Conservation (phyloP, 2,797 vertebrate species). For the Lepilemur septentrionalis region DNA sequence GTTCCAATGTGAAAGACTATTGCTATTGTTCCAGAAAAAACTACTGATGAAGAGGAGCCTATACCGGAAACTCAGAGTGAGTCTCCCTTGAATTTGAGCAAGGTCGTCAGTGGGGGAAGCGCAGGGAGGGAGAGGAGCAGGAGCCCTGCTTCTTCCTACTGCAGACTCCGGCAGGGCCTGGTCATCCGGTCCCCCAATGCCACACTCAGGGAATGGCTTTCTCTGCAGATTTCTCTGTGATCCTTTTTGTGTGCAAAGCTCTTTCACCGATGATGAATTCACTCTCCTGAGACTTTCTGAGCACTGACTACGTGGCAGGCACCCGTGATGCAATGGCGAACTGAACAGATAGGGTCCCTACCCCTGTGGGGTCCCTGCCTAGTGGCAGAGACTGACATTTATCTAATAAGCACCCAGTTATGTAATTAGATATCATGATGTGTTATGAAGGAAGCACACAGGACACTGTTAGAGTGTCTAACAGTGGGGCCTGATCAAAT, state of each 20-base stretch:
- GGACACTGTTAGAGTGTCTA: background rate
- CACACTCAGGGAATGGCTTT: background rate
- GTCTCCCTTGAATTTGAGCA: background rate
- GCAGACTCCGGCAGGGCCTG: background rate
- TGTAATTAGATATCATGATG: background rate
- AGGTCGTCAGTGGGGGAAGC: background rate
- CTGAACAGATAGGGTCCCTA: background rate
- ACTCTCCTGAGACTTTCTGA: background rate
- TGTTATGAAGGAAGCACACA: background rate
- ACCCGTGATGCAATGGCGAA: background rate
- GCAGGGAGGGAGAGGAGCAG: background rate
- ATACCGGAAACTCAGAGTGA: background rate
- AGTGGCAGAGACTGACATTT: background rate
- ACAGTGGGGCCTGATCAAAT: background rate
- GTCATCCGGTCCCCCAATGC: background rate
- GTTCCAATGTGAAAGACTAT: background rate
- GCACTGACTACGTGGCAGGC: background rate
- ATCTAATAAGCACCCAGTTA: background rate
- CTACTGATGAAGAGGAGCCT: background rate
- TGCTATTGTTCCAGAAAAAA: background rate
- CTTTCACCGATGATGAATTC: background rate
- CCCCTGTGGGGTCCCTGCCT: background rate
- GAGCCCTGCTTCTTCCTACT: fast-evolving
- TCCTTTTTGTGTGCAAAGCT: background rate
- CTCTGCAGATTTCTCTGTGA: background rate